A percentile compares a stretch with the other conserved stretches of the same genome.
phyloP scores from a whole-genome alignment of 2,113 vertebrate genomes.

The Athene noctua region DNA sequence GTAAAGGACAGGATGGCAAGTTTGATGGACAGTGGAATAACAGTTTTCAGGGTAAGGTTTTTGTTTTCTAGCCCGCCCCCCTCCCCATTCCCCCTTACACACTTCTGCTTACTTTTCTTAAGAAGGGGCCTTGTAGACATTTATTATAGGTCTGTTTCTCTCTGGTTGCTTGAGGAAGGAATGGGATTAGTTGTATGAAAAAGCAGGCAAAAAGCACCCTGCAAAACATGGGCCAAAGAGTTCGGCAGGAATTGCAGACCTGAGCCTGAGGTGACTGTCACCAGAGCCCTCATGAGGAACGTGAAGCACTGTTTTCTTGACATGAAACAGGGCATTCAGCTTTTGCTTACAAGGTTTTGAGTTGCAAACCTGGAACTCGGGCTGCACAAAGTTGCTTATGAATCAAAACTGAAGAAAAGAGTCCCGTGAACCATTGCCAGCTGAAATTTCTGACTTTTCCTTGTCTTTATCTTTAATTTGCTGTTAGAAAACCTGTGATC shows the following conservation, averaged over 20 bases:
- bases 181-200: neutral
- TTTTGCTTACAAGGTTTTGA: neutral
- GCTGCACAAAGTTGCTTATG: neutral
- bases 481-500: constrained; percentile 52
- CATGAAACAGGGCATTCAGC: neutral
- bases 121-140: neutral
- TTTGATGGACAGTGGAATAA: neutral
- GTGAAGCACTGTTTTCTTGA: neutral
- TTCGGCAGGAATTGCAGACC: neutral
- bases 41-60: neutral
- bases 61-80: no score
- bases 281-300: neutral
- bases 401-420: neutral
- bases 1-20: neutral
- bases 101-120: neutral
- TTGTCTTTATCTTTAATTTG: constrained; percentile 38
- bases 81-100: no score
- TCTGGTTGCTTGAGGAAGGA: neutral
- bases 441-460: constrained; percentile 3
- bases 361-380: neutral
- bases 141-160: neutral
- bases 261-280: neutral
- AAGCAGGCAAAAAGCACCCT: neutral
- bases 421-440: neutral
- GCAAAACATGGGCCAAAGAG: neutral